Evolutionary conservation across 2,113 vertebrate species (phyloP).

Genomic region (Vulpes vulpes): DNA sequence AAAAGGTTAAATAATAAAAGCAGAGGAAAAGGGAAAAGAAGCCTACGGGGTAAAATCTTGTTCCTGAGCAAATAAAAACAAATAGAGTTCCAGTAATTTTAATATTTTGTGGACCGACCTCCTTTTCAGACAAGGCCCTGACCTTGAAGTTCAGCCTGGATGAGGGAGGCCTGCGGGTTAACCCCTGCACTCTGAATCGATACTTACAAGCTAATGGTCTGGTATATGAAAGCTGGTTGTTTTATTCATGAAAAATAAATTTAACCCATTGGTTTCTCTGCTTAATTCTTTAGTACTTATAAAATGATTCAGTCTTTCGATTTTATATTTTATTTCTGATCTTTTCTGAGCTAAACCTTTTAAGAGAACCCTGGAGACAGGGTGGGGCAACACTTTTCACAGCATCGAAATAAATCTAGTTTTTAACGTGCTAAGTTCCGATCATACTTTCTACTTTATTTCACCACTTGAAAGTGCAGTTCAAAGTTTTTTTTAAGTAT

Average conservation of each 20-base stretch:
- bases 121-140: slow-evolving; percentile 26
- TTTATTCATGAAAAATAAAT: slow-evolving; percentile 22
- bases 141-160: not conserved
- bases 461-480: not conserved
- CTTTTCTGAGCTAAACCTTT: not conserved
- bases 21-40: not conserved
- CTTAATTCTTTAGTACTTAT: not conserved
- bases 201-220: not conserved
- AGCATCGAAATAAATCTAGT: not conserved
- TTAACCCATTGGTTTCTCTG: not conserved
- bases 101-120: not conserved
- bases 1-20: not conserved
- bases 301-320: not conserved
- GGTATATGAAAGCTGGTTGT: not conserved
- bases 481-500: not conserved
- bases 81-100: not conserved
- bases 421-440: not conserved
- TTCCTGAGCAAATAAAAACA: not conserved
- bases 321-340: slow-evolving; percentile 20
- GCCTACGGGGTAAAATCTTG: not conserved
- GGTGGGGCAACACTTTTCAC: not conserved
- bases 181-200: not conserved
- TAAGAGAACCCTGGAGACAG: not conserved
- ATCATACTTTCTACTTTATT: not conserved
- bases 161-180: not conserved